phyloP scores from a whole-genome alignment of 2,797 vertebrate species.

The Hoplostethus mediterraneus region DNA sequence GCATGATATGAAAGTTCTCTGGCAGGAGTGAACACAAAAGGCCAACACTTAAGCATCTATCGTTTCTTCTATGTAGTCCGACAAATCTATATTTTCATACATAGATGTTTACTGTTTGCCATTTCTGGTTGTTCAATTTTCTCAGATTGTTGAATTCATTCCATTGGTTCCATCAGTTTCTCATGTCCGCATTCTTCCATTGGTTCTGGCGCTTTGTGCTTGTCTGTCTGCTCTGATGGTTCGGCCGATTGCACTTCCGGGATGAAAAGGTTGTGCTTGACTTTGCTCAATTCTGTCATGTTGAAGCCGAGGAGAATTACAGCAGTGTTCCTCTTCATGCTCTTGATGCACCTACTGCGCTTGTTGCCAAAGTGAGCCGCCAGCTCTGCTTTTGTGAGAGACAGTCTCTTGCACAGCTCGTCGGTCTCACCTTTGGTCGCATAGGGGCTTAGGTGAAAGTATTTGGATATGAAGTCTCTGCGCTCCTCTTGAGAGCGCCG shows the following conservation, averaged over 20 bases:
- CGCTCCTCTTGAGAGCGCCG: conserved; percentile 85
- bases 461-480: conserved; percentile 90
- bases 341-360: conserved; percentile 90
- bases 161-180: conserved; percentile 34
- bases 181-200: conserved; percentile 58
- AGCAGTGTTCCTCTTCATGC: conserved; percentile 84
- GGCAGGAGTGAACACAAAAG: conserved; percentile 48
- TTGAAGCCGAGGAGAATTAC: conserved; percentile 93
- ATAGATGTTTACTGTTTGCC: neutral
- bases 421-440: conserved; percentile 89
- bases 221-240: conserved; percentile 23
- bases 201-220: conserved; percentile 31
- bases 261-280: conserved; percentile 86
- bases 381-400: conserved; percentile 89
- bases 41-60: conserved; percentile 29
- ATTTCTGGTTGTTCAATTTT: conserved; percentile 16
- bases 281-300: conserved; percentile 90
- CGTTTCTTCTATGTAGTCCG: conserved; percentile 22
- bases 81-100: neutral
- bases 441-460: conserved; percentile 94
- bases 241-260: conserved; percentile 66
- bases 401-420: conserved; percentile 87
- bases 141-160: conserved; percentile 34
- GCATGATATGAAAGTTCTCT: conserved; percentile 17
- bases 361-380: conserved; percentile 89